A percentile compares a stretch with the other conserved stretches of the same genome.
These are phyloP conservation scores for Amblyornis subalaris DNA, from an alignment of 2,113 vertebrate species.

Conservation along the genomic window DNA sequence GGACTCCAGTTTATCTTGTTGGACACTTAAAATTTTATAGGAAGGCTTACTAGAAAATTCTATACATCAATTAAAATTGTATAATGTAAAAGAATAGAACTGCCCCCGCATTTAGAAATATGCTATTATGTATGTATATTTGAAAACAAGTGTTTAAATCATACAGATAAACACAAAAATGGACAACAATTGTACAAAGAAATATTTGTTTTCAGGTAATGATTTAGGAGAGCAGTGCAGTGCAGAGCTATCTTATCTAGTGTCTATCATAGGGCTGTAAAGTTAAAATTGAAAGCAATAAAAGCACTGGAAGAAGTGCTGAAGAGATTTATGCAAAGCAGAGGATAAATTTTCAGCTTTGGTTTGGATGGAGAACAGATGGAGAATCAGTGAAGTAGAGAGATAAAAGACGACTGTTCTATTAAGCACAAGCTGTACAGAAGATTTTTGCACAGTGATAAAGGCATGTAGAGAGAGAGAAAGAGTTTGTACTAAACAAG, in stretches of 20 bases:
- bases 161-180: background rate
- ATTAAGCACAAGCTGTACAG: constrained; percentile 57
- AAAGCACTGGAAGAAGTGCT: background rate
- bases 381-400: constrained; percentile 20
- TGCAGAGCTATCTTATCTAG: background rate
- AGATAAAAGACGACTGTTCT: background rate
- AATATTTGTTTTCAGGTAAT: background rate
- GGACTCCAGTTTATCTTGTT: background rate
- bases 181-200: background rate
- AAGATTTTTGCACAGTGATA: constrained; percentile 3
- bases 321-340: constrained; percentile 34
- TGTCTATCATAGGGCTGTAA: background rate
- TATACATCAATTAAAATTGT: background rate
- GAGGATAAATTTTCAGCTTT: constrained; percentile 32
- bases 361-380: constrained; percentile 50
- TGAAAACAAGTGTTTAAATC: background rate
- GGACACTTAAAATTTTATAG: background rate
- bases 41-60: background rate
- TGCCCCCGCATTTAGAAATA: background rate
- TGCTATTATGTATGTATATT: background rate
- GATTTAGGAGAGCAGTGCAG: background rate
- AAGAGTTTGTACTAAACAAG: background rate
- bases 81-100: background rate
- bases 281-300: constrained; percentile 4
- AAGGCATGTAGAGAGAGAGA: background rate